Evolutionary conservation across 2,888 invertebrate genomes (phyloP), one percentile per base, ranked within the genome.

Genomic region (Norana najaformis): DNA sequence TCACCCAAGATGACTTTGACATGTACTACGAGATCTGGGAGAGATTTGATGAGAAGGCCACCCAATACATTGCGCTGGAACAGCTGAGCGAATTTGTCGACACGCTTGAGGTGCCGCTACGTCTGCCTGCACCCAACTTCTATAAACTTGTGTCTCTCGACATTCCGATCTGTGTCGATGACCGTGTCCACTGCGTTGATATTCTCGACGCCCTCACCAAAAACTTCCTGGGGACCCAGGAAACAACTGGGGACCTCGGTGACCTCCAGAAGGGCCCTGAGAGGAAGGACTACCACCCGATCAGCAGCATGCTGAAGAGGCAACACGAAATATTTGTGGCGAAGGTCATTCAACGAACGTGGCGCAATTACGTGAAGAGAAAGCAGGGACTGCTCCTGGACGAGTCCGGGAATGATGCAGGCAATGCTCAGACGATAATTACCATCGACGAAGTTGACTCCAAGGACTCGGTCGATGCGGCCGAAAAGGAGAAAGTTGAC

Each of bases 21-120:
- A 98, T 99, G 98, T 99, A 98, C 96, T 99, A 99, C 95, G 99
- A 99, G 96, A 98, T 98, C 94, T 99, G 99, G 99, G 99, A 99
- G 95, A 97, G 98, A 95, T 99, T 98, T 95, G 99, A 99, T 96
- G 98, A 98, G 35, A 97, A 98, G 94, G 99, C 99, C 91, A 98
- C 98, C 36, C 98, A 99, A 95, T 99, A 98, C 95, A 98, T 99
- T 94, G 96, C 97, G 92, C 98, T 98, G 96, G 97, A 98, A 94
- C 97, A 97, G 95, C 96, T 99, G 93, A 97, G 89, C n/a, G 98
- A 98, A 94, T 98, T 99, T 96, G 96, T 99, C 93, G 98, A 99
- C 95, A 98, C 98, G 93, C 96, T 99, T 92, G 99, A 99, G 95
- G 98, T 98, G 92, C 99, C 99, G 92, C 96, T 99, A 93, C 92